These are phyloP conservation scores for Pygoscelis adeliae DNA, from an alignment of 2,113 vertebrate genomes.

Conservation along the genomic window DNA sequence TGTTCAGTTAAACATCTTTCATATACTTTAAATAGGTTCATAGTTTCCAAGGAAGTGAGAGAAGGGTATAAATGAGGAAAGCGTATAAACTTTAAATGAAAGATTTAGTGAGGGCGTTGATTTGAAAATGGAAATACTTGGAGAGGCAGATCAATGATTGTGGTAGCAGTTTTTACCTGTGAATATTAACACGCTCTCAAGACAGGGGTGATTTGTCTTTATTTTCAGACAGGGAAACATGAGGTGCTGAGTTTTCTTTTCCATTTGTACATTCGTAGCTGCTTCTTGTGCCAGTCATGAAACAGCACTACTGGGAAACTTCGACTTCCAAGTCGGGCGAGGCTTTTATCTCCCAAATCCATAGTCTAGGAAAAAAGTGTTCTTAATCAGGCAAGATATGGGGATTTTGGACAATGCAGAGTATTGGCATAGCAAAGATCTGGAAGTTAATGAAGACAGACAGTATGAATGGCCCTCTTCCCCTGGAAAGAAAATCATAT, in stretches of 20 bases:
- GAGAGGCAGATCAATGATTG: neutral
- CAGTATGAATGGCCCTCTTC: neutral
- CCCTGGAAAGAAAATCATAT: neutral
- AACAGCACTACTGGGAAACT: neutral
- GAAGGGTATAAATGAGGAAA: neutral
- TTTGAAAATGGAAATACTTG: neutral
- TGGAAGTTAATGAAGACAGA: neutral
- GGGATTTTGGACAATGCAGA: neutral
- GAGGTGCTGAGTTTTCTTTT: neutral
- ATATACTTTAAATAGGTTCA: neutral
- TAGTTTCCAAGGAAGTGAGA: neutral
- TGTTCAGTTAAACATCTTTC: neutral
- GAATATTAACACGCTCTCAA: neutral
- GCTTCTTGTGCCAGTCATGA: neutral
- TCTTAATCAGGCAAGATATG: neutral
- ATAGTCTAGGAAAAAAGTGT: neutral
- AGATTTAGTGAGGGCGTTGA: neutral
- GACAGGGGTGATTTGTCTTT: neutral
- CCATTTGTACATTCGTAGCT: neutral
- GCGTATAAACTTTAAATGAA: neutral
- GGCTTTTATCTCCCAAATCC: neutral
- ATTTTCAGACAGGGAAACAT: neutral
- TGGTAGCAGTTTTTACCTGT: neutral
- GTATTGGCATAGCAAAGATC: neutral
- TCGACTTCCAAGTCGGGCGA: neutral